phyloP scores from a whole-genome alignment of 2,888 invertebrate genomes.

The Apantesis nais region DNA sequence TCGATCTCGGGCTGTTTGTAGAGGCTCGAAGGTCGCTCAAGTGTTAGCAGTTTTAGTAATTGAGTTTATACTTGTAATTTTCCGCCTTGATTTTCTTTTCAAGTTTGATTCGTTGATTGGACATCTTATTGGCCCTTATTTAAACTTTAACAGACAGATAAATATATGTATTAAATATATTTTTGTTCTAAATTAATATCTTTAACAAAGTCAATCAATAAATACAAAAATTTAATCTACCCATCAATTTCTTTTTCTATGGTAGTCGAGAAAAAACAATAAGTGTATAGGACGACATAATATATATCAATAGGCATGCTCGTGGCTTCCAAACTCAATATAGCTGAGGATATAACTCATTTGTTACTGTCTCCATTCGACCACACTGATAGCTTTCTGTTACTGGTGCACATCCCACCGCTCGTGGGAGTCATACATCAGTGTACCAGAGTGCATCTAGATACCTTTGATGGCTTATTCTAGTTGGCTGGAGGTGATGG shows the following conservation, averaged over 20 bases:
- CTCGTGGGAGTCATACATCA: conserved; percentile 2
- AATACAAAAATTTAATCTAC: too few relatives aligned
- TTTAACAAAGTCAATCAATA: too few relatives aligned
- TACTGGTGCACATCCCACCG: not conserved
- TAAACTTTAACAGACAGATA: too few relatives aligned
- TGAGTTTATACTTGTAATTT: conserved; percentile 14
- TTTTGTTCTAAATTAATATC: not conserved
- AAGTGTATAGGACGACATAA: not conserved
- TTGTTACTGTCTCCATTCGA: not conserved
- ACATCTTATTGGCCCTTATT: not conserved
- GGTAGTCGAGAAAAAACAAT: not conserved
- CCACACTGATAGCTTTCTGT: not conserved
- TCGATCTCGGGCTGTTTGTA: conserved; percentile 6
- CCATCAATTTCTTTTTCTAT: not conserved
- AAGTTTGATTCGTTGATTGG: conserved; percentile 5
- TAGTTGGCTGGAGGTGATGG: not conserved
- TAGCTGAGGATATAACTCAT: not conserved
- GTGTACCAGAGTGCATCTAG: not conserved
- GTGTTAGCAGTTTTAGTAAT: conserved; percentile 12
- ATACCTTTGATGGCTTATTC: not conserved
- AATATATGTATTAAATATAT: too few relatives aligned
- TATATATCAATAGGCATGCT: not conserved
- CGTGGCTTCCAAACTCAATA: not conserved
- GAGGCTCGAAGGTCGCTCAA: conserved; percentile 10
- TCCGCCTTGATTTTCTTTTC: conserved; percentile 11